These are phyloP conservation scores for Mercenaria mercenaria DNA, from an alignment of 1,140 invertebrate species.

Conservation along the genomic window DNA sequence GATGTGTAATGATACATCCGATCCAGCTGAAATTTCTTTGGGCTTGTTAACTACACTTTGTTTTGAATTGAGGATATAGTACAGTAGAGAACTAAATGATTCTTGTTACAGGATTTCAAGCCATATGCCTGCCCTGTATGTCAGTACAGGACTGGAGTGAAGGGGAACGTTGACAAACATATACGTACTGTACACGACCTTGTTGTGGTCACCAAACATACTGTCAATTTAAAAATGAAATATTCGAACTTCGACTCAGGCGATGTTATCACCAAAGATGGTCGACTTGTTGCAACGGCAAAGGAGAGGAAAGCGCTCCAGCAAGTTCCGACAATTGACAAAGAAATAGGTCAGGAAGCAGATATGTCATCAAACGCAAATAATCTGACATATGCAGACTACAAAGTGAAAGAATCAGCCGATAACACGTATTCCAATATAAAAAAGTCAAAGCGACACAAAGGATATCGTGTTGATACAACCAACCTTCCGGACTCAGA, in stretches of 20 bases:
- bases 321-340: conserved; percentile 42
- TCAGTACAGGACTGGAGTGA: conserved; percentile 66
- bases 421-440: conserved; percentile 16
- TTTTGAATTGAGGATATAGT: no score
- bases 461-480: neutral
- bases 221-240: conserved; percentile 61
- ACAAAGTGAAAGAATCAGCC: conserved; percentile 2
- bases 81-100: no score
- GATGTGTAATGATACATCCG: no score
- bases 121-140: conserved; percentile 60
- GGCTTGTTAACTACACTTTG: no score
- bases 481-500: neutral
- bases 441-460: conserved; percentile 20
- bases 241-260: conserved; percentile 53
- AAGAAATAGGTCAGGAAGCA: conserved; percentile 10
- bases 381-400: conserved; percentile 16
- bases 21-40: no score
- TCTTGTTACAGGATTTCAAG: conserved; percentile 61
- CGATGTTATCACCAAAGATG: conserved; percentile 62
- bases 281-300: conserved; percentile 32
- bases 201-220: conserved; percentile 61
- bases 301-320: conserved; percentile 40
- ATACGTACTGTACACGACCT: conserved; percentile 61
- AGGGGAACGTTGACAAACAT: conserved; percentile 68
- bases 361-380: neutral